Evolutionary conservation across 2,888 invertebrate genomes (phyloP), one percentile per base, ranked within the genome.

Genomic region (Noctua janthina): DNA sequence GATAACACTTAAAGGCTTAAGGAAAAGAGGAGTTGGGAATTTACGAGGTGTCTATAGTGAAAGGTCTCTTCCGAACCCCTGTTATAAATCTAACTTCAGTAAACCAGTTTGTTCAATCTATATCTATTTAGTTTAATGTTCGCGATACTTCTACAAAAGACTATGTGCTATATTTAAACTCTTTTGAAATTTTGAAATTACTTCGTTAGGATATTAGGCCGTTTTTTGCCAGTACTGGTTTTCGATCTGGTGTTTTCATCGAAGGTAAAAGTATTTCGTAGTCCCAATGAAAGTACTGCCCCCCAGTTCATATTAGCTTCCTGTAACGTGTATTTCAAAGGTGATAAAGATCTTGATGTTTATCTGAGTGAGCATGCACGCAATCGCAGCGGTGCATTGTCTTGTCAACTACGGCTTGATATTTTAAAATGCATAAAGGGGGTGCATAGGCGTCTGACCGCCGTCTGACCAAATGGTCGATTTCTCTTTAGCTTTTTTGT

Each of bases 331-430:
- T 35, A 64, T 64, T 51, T 51, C 8, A 67, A 64, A 43, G 10
- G 64, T 11, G 83, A 87, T 84, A 59, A 62, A 23, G 43, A 84
- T 77, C 83, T 68, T 5, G 69, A 76, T 74, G 51, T 71, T 29
- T 74, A 84, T 87, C 71, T 64, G 74, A 68, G 66, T 84, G 49
- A 67, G 64, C 62, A 74, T 62, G 39, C 43, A 78, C 51, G 15
- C 71, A 51, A 54, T 59, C 71, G 86, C 59, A 56, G 23, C 17
- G 46, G 39, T 74, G 74, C 74, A 84, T 87, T 84, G 68, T 84
- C 56, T 84, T 87, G 74, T 73, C 59, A 75, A 66, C 74, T 29
- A 72, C 2, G 35, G 67, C 23, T 8, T 20, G n/a, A 46, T 54
- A 49, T 56, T 64, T 49, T 74, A 49, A 73, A 46, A 76, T 78